Evolutionary conservation across 2,113 vertebrate genomes (phyloP).

Genomic region (Odontophorus gujanensis): DNA sequence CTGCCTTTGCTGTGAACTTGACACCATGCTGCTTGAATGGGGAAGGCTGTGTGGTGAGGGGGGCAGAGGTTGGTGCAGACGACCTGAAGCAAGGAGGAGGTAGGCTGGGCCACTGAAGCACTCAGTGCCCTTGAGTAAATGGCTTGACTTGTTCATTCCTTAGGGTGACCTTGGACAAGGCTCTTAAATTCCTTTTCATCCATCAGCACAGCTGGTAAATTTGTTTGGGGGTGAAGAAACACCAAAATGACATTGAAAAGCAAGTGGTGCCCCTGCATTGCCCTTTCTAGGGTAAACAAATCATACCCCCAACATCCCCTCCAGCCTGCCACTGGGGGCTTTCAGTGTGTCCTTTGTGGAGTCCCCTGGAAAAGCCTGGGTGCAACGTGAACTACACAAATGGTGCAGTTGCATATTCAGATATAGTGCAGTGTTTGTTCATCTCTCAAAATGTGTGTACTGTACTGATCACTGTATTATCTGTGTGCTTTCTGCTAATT

Average conservation of each 20-base stretch:
- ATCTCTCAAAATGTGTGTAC: constrained; percentile 55
- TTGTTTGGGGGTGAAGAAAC: constrained; percentile 53
- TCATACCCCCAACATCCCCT: constrained; percentile 44
- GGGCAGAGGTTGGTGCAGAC: constrained; percentile 71
- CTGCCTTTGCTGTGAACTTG: constrained; percentile 66
- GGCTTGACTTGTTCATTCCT: constrained; percentile 70
- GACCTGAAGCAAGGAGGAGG: constrained; percentile 59
- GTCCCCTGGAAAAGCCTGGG: constrained; percentile 66
- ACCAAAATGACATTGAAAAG: constrained; percentile 74
- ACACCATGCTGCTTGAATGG: constrained; percentile 60
- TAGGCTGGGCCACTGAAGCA: constrained; percentile 13
- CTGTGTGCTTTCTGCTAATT: constrained; percentile 36
- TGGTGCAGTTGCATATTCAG: constrained; percentile 11
- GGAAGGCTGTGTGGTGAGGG: constrained; percentile 53
- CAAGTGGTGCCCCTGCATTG: constrained; percentile 61
- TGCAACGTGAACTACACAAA: constrained; percentile 50
- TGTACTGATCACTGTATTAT: constrained; percentile 50
- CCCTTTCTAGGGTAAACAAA: constrained; percentile 74
- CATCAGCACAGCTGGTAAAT: constrained; percentile 65
- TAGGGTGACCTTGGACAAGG: constrained; percentile 77
- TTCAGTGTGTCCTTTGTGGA: constrained; percentile 60
- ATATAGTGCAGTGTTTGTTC: constrained; percentile 36
- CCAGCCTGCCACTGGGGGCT: background rate
- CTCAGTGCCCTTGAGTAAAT: constrained; percentile 71
- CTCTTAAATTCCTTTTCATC: constrained; percentile 73